A percentile compares a stretch with the other conserved stretches of the same genome.
These are phyloP conservation scores for Carcinoscorpius rotundicauda DNA, from an alignment of 1,140 invertebrate genomes.

Conservation along the genomic window DNA sequence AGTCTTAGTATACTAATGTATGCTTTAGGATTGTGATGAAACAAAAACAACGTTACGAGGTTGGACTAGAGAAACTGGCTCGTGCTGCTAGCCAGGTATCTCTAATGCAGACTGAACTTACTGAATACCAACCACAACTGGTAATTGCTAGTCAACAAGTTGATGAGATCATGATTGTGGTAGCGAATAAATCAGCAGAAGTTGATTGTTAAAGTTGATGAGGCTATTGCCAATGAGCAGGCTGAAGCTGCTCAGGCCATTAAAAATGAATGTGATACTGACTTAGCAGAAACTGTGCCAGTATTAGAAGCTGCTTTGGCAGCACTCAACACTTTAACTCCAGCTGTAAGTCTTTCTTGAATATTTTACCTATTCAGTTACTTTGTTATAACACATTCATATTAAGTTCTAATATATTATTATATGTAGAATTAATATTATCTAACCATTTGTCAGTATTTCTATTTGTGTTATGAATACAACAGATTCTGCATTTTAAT, in stretches of 20 bases:
- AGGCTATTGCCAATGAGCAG: slow-evolving; percentile 90
- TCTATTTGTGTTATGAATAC: too few relatives aligned
- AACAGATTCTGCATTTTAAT: too few relatives aligned
- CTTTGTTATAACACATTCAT: not conserved
- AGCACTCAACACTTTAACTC: slow-evolving; percentile 85
- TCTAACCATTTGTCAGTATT: too few relatives aligned
- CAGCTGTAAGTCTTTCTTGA: slow-evolving; percentile 32
- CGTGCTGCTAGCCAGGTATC: slow-evolving; percentile 73
- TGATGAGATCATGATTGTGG: slow-evolving; percentile 87
- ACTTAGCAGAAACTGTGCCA: slow-evolving; percentile 89
- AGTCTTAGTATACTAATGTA: not conserved
- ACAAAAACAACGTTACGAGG: slow-evolving; percentile 31
- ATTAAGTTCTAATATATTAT: not conserved
- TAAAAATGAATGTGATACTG: slow-evolving; percentile 94
- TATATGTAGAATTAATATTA: too few relatives aligned
- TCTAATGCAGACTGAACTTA: slow-evolving; percentile 69
- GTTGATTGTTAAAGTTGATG: slow-evolving; percentile 92
- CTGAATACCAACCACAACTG: slow-evolving; percentile 77
- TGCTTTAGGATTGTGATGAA: slow-evolving; percentile 23
- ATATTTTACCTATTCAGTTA: not conserved
- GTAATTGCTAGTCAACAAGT: slow-evolving; percentile 81
- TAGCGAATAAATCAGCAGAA: slow-evolving; percentile 92
- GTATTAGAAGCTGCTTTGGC: slow-evolving; percentile 78
- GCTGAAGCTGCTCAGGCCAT: slow-evolving; percentile 92
- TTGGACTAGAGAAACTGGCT: slow-evolving; percentile 80